These are phyloP conservation scores for Platerodrilus igneus DNA, from an alignment of 2,888 invertebrate genomes.

Conservation along the genomic window DNA sequence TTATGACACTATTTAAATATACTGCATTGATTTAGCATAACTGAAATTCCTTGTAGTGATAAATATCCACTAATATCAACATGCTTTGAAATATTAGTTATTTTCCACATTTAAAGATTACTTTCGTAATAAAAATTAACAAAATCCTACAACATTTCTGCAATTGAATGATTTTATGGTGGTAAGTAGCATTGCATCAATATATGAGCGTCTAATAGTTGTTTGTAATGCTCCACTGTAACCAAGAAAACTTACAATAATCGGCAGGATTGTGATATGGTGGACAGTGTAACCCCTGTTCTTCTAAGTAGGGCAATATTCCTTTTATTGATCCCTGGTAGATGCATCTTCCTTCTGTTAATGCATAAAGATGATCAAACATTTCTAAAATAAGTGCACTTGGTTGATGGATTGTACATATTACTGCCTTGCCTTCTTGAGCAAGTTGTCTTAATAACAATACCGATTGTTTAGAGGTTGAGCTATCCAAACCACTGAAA, in stretches of 20 bases:
- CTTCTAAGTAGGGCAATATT: conserved; percentile 71
- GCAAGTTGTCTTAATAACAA: conserved; percentile 76
- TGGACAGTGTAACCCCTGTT: conserved; percentile 71
- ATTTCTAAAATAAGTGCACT: conserved; percentile 80
- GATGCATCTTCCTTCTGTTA: conserved; percentile 74
- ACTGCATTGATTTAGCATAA: no score
- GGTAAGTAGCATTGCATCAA: no score
- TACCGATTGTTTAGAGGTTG: conserved; percentile 78
- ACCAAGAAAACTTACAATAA: conserved; percentile 81
- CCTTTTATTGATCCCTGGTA: conserved; percentile 74
- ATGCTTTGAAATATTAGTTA: no score
- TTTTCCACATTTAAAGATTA: no score
- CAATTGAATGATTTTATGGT: no score
- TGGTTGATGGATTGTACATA: conserved; percentile 90
- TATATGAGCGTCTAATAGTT: no score
- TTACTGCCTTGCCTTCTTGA: conserved; percentile 76
- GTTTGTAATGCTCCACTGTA: no score
- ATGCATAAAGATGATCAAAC: conserved; percentile 83
- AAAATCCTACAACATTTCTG: no score
- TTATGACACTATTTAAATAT: no score
- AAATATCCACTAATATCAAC: no score
- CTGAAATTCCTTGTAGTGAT: no score
- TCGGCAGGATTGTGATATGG: conserved; percentile 89
- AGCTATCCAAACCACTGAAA: conserved; percentile 73
- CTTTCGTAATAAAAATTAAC: no score